Conservation (phyloP, 2,888 invertebrate species). For the Oscheius myriophilus region DNA sequence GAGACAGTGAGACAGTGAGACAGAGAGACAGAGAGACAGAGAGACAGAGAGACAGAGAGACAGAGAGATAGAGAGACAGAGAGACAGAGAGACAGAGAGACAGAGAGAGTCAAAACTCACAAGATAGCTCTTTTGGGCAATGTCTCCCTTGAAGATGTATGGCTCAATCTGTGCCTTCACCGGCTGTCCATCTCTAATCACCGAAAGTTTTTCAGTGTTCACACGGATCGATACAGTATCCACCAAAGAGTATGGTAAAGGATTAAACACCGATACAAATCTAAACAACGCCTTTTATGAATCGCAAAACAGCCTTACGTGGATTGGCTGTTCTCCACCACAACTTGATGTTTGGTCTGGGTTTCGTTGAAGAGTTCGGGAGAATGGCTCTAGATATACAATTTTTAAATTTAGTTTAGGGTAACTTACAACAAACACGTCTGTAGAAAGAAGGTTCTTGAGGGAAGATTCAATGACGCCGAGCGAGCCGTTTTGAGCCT, state of each 20-base stretch:
- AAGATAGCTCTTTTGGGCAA: slow-evolving; percentile 30
- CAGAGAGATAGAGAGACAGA: too few relatives aligned
- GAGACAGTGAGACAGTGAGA: too few relatives aligned
- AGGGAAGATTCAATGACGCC: slow-evolving; percentile 30
- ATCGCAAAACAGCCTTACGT: not conserved
- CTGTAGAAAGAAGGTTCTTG: slow-evolving; percentile 1
- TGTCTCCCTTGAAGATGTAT: slow-evolving; percentile 35
- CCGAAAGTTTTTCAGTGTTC: slow-evolving; percentile 19
- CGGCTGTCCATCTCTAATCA: slow-evolving; percentile 22
- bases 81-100: not conserved
- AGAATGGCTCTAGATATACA: slow-evolving; percentile 3
- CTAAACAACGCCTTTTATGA: slow-evolving; percentile 3
- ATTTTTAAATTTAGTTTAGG: not conserved
- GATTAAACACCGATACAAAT: slow-evolving; percentile 38
- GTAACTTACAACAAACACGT: not conserved
- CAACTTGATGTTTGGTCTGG: slow-evolving; percentile 16
- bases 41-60: too few relatives aligned
- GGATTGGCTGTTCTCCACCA: slow-evolving; percentile 6
- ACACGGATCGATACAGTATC: slow-evolving; percentile 39
- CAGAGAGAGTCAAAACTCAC: slow-evolving; percentile 22
- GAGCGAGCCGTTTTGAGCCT: slow-evolving; percentile 30
- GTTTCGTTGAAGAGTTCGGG: slow-evolving; percentile 18
- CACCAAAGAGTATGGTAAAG: slow-evolving; percentile 31
- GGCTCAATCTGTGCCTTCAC: slow-evolving; percentile 54
- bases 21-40: too few relatives aligned